Base-by-base conservation (phyloP, 2,113 vertebrate genomes). In the Miniopterus natalensis region DNA sequence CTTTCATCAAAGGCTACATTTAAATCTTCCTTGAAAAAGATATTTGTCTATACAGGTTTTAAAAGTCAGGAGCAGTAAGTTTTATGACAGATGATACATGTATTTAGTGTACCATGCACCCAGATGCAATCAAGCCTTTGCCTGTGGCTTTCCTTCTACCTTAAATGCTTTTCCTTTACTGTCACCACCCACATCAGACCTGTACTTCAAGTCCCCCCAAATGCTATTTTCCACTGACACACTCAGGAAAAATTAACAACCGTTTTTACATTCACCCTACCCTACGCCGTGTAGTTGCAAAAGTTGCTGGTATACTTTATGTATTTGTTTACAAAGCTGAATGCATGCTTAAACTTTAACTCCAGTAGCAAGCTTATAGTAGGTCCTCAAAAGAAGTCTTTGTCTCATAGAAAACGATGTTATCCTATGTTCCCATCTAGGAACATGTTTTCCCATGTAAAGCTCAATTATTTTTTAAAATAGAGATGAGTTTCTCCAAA, bases 221-320 rank as follows among this genome's bases (percentile, higher is more conserved):
- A 90, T 81, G 27, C 1, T 23, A 71, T 80, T 89, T 97, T 63
- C 61, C 74, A 65, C 74, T 42, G 31, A 63, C 49, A 65, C 18
- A n/a, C 14, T 9, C 17, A 61, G 40, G 29, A 61, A 84, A 86
- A 90, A 88, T n/a, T 29, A 47, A 57, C 80, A 6, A 13, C 2
- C 47, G 0, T 42, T 78, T 66, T 57, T 21, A 93, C 7, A 70
- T 86, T 40, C 18, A 71, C 55, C 3, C 13, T 29, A 87, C 65
- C 68, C 66, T 12, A 78, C 25, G 68, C 36, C 36, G 36, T 36
- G 36, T 75, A 89, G 12, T 20, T 89, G 6, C 81, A 91, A 57
- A 92, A 81, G 77, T 25, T 71, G 2, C 18, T 70, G 23, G 4
- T 15, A 27, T 45, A 55, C 8, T 78, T 66, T 42, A 85, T 78